phyloP scores from a whole-genome alignment of 2,113 vertebrate genomes.

The Nyctibius bracteatus region DNA sequence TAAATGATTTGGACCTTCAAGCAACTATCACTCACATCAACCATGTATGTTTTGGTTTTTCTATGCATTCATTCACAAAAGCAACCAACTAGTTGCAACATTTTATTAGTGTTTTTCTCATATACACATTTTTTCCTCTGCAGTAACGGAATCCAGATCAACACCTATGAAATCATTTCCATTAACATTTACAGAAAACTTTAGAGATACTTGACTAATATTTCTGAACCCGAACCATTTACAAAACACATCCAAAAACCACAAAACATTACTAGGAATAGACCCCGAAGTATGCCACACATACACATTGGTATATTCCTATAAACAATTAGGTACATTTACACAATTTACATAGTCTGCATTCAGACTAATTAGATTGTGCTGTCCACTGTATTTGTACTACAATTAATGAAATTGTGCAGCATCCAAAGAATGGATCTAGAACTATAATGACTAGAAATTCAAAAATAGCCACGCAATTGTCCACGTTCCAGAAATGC shows the following conservation, averaged over 20 bases:
- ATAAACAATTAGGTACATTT: conserved; percentile 58
- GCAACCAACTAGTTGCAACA: too few species aligned
- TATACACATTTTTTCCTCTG: too few species aligned
- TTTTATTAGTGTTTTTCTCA: not conserved
- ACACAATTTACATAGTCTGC: too few species aligned
- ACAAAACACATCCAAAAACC: conserved; percentile 32
- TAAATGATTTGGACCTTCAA: too few species aligned
- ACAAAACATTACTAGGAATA: conserved; percentile 64
- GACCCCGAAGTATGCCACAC: conserved; percentile 61
- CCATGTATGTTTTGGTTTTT: too few species aligned
- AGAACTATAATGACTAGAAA: conserved; percentile 23
- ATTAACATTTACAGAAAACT: conserved; percentile 67
- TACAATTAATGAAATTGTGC: conserved; percentile 38
- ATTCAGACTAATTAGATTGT: conserved; percentile 74
- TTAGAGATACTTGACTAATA: conserved; percentile 69
- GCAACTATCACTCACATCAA: too few species aligned
- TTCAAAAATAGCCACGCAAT: conserved; percentile 39
- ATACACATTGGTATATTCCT: conserved; percentile 62
- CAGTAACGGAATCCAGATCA: too few species aligned
- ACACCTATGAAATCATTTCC: not conserved
- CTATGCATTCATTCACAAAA: too few species aligned
- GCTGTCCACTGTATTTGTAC: conserved; percentile 44
- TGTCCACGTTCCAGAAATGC: too few species aligned
- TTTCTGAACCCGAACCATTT: conserved; percentile 75
- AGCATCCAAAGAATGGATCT: conserved; percentile 24